Evolutionary conservation across 1,140 invertebrate genomes (phyloP), one percentile per base, ranked within the genome.

Genomic region (Rhynchophorus ferrugineus): DNA sequence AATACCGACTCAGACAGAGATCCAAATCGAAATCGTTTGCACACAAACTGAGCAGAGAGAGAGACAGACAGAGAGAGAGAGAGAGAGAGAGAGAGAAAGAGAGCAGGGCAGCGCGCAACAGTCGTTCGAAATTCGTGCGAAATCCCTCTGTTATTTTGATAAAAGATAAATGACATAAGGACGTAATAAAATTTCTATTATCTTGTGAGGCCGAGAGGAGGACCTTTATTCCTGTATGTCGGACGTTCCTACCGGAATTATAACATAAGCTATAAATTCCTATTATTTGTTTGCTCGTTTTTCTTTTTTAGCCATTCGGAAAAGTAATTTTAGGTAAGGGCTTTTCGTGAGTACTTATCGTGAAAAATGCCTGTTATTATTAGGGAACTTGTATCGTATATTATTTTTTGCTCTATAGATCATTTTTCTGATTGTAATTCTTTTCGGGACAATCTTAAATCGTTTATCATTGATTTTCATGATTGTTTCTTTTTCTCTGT

Each of bases 221-320:
- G 44, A 29, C 41, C 41, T 51, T 51, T 51, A 42, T 42, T 51
- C 44, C 49, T 51, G 16, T 21, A 51, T 51, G 49, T 51, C 42
- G 49, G 49, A 42, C 49, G 41, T 45, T 53, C 50, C 35, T 47
- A 46, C 21, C 36, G 50, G 44, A 53, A 53, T 53, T 53, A 53
- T 53, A 52, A 52, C 49, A 53, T 53, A 53, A 53, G 50, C 50
- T 45, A 53, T 53, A 53, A 53, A 53, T 53, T 46, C 50, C 44
- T 39, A 53, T 53, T 53, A 53, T 53, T 47, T 53, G 35, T 39
- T 41, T 53, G 49, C 38, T 51, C 49, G 29, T 51, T 51, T 51
- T 51, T 44, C 49, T 51, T 41, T 44, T 29, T 51, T 51, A 51
- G 19, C 41, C 49, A 44, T 44, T 51, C 39, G 49, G 41, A 51